Conservation (phyloP, 2,113 vertebrate species). For the Alligator mississippiensis region DNA sequence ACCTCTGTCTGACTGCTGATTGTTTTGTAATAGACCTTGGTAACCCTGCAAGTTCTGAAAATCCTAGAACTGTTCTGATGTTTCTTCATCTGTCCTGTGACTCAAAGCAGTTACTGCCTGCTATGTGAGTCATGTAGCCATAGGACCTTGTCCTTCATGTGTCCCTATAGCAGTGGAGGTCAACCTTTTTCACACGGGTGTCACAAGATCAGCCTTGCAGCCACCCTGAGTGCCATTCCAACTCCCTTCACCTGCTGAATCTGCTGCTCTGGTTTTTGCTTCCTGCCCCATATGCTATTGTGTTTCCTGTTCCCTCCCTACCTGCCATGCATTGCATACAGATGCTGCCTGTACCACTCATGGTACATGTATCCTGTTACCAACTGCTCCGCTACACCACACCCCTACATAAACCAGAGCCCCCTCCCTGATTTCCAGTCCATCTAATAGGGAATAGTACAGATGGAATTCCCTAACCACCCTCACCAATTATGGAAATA, state of each 20-base stretch:
- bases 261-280: no score
- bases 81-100: neutral
- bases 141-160: neutral
- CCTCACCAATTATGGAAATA: neutral
- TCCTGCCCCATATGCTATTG: no score
- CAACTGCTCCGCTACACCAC: neutral
- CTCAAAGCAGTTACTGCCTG: neutral
- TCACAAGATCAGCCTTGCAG: no score
- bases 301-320: no score
- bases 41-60: neutral
- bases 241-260: no score
- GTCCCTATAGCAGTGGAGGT: no score
- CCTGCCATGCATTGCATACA: no score
- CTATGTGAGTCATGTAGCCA: neutral
- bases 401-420: neutral
- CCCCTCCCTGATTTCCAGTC: neutral
- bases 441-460: neutral
- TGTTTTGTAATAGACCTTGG: neutral
- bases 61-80: neutral
- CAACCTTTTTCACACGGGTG: no score
- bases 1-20: neutral
- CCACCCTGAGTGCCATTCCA: no score
- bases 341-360: no score
- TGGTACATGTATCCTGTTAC: no score
- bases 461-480: neutral